Conservation (phyloP, 1,140 invertebrate genomes). For the Vanessa atalanta region DNA sequence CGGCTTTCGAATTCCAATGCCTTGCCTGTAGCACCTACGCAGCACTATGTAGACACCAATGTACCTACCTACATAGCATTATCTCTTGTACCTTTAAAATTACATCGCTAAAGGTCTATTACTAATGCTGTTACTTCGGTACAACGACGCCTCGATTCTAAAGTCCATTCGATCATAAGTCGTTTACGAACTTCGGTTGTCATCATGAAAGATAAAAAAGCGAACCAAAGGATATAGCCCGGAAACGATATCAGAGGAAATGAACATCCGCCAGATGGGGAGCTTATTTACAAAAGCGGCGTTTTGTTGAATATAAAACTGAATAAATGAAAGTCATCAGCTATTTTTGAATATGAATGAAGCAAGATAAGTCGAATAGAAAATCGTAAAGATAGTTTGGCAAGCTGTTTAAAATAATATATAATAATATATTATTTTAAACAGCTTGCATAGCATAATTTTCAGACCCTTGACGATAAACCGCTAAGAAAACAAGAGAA, state of each 20-base stretch:
- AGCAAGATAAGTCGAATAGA: slow-evolving; percentile 20
- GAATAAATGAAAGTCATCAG: slow-evolving; percentile 47
- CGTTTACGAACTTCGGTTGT: slow-evolving; percentile 39
- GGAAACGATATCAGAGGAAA: slow-evolving; percentile 74
- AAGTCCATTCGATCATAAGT: neutral
- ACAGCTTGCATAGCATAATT: too few species aligned
- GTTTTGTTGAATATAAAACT: slow-evolving; percentile 45
- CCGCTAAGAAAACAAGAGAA: too few species aligned
- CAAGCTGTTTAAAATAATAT: slow-evolving; percentile 13
- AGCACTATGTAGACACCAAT: slow-evolving; percentile 51
- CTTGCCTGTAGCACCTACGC: slow-evolving; percentile 77
- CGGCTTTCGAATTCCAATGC: slow-evolving; percentile 79
- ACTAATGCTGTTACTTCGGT: neutral
- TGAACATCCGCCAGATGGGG: slow-evolving; percentile 77
- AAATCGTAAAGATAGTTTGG: slow-evolving; percentile 4
- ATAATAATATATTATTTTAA: too few species aligned
- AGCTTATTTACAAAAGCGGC: slow-evolving; percentile 54
- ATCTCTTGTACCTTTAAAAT: slow-evolving; percentile 20
- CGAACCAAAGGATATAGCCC: slow-evolving; percentile 62
- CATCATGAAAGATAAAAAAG: slow-evolving; percentile 72
- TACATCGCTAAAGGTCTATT: slow-evolving; percentile 17
- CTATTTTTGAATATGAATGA: slow-evolving; percentile 42
- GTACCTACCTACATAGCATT: slow-evolving; percentile 18
- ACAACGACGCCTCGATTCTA: neutral
- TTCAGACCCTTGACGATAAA: too few species aligned